phyloP scores from a whole-genome alignment of 2,113 vertebrate genomes.

The Scatophagus argus region DNA sequence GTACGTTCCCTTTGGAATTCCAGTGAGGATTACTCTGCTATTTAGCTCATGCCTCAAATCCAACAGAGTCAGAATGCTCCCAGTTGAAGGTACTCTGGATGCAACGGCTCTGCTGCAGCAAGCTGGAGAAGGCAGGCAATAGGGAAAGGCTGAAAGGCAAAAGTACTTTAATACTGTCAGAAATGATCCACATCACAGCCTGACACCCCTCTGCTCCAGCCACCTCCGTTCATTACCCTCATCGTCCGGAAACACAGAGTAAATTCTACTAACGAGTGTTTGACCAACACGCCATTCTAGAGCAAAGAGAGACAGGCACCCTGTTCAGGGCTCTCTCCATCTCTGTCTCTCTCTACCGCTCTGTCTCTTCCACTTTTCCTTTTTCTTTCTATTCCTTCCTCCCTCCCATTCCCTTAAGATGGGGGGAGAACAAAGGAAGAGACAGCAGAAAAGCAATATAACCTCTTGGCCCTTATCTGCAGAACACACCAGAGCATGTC shows the following conservation, averaged over 20 bases:
- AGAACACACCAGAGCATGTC: constrained; percentile 70
- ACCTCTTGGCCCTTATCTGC: constrained; percentile 71
- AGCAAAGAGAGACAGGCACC: constrained; percentile 59
- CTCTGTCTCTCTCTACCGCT: not conserved
- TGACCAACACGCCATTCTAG: constrained; percentile 65
- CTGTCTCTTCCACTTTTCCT: constrained; percentile 6
- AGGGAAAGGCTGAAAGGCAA: constrained; percentile 54
- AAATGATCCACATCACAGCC: constrained; percentile 64
- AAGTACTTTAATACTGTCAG: constrained; percentile 62
- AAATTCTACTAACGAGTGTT: constrained; percentile 73
- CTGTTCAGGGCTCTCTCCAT: constrained; percentile 54
- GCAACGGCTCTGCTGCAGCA: constrained; percentile 48
- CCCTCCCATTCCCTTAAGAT: constrained; percentile 54
- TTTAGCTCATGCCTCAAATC: constrained; percentile 68
- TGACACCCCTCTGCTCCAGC: constrained; percentile 51
- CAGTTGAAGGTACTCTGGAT: constrained; percentile 59
- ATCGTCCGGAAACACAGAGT: constrained; percentile 57
- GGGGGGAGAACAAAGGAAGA: constrained; percentile 71
- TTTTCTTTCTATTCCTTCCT: constrained; percentile 8
- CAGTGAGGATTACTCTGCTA: constrained; percentile 59
- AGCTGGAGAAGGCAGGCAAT: constrained; percentile 31
- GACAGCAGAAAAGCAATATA: constrained; percentile 73
- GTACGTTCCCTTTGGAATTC: constrained; percentile 51
- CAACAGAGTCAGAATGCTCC: constrained; percentile 66
- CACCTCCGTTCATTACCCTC: constrained; percentile 68